Conservation (phyloP, 2,888 invertebrate genomes). For the Caenorhabditis panamensis region DNA sequence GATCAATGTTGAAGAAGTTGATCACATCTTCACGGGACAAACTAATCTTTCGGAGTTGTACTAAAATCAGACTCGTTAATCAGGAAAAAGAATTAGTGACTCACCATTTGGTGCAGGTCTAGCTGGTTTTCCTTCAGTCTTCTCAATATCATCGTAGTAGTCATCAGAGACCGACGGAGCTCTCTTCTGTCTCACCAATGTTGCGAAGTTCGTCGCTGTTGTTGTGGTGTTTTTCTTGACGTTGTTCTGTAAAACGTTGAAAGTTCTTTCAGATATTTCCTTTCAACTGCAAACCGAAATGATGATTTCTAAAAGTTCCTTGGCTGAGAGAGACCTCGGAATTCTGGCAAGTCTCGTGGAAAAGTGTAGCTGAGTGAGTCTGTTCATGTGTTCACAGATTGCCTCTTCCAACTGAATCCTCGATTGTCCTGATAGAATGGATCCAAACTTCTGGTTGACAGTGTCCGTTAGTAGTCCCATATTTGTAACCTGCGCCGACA, state of each 20-base stretch:
- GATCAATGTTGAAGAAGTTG: slow-evolving; percentile 30
- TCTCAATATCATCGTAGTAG: slow-evolving; percentile 67
- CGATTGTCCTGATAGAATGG: slow-evolving; percentile 67
- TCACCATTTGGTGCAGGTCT: slow-evolving; percentile 40
- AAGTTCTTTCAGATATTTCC: neutral
- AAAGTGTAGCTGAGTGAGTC: slow-evolving; percentile 72
- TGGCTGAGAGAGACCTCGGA: slow-evolving; percentile 69
- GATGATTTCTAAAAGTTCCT: slow-evolving; percentile 67
- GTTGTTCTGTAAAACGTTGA: slow-evolving; percentile 43
- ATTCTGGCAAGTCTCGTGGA: slow-evolving; percentile 68
- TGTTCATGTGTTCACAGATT: slow-evolving; percentile 72
- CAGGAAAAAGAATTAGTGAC: neutral
- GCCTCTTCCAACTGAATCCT: slow-evolving; percentile 70
- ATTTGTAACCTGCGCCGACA: slow-evolving; percentile 74
- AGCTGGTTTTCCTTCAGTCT: slow-evolving; percentile 50
- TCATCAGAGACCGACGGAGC: slow-evolving; percentile 54
- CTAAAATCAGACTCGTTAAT: slow-evolving; percentile 24
- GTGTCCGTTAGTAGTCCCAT: slow-evolving; percentile 80
- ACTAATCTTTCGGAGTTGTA: slow-evolving; percentile 44
- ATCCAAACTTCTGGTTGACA: slow-evolving; percentile 75
- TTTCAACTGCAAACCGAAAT: too few species aligned
- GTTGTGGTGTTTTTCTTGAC: slow-evolving; percentile 38
- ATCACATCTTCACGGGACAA: too few species aligned
- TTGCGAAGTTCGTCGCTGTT: slow-evolving; percentile 33
- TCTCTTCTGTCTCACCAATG: slow-evolving; percentile 37